A percentile compares a stretch with the other conserved stretches of the same genome.
phyloP scores from a whole-genome alignment of 2,888 invertebrate species.

The Acholoe squamosa region DNA sequence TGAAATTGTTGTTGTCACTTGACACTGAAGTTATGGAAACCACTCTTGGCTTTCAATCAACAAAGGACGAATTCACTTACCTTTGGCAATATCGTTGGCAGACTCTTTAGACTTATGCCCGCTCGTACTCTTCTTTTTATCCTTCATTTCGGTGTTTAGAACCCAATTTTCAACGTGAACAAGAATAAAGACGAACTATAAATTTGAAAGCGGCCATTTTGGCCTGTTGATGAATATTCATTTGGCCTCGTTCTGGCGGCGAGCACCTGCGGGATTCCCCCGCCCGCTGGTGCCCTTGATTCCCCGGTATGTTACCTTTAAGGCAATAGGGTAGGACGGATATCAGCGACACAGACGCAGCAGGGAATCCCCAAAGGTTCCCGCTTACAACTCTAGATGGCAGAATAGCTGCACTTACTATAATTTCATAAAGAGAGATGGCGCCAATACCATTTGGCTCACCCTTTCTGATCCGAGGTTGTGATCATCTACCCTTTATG shows the following conservation, averaged over 20 bases:
- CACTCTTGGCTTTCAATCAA: neutral
- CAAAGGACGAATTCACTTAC: neutral
- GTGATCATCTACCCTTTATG: too few relatives aligned
- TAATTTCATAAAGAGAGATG: too few relatives aligned
- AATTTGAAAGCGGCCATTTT: constrained; percentile 65
- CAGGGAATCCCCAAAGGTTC: too few relatives aligned
- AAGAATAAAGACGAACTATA: constrained; percentile 57
- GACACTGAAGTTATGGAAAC: constrained; percentile 57
- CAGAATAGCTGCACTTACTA: too few relatives aligned
- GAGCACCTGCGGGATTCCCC: constrained; percentile 55
- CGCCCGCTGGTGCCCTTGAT: neutral
- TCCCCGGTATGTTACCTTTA: neutral
- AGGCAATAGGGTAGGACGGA: too few relatives aligned
- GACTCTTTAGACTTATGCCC: constrained; percentile 13
- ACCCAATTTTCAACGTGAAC: constrained; percentile 49
- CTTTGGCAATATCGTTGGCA: neutral
- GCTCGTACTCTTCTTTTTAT: constrained; percentile 46
- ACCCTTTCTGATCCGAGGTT: too few relatives aligned
- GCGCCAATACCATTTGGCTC: too few relatives aligned
- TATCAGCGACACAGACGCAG: too few relatives aligned
- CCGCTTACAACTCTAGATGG: too few relatives aligned
- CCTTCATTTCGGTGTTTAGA: constrained; percentile 13
- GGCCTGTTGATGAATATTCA: constrained; percentile 63
- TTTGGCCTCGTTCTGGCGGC: constrained; percentile 52
- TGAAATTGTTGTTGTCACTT: constrained; percentile 60